A percentile compares a stretch with the other conserved stretches of the same genome.
Evolutionary conservation across 2,113 vertebrate species (phyloP).

Genomic region (Lota lota): DNA sequence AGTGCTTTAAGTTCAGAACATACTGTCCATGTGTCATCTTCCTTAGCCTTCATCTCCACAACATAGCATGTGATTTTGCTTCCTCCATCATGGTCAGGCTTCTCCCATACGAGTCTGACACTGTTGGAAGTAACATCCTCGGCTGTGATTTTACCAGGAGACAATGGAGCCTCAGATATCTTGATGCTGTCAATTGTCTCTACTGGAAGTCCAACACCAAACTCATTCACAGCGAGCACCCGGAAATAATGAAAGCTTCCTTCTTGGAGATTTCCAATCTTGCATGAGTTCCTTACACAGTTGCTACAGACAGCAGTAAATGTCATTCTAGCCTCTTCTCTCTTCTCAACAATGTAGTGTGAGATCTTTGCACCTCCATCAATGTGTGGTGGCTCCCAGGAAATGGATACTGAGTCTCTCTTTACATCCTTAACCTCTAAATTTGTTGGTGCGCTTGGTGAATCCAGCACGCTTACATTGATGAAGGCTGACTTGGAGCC

Average conservation of each 20-base stretch:
- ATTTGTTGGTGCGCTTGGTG: slow-evolving; percentile 88
- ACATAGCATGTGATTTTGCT: slow-evolving; percentile 93
- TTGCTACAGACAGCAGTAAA: slow-evolving; percentile 89
- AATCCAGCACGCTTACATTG: slow-evolving; percentile 92
- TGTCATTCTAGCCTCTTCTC: slow-evolving; percentile 90
- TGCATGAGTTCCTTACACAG: slow-evolving; percentile 89
- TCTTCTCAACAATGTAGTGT: slow-evolving; percentile 93
- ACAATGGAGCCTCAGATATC: slow-evolving; percentile 85
- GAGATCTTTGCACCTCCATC: slow-evolving; percentile 95
- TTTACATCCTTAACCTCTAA: slow-evolving; percentile 87
- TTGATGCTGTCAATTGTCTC: slow-evolving; percentile 83
- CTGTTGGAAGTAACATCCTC: slow-evolving; percentile 83
- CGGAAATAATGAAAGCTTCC: slow-evolving; percentile 93
- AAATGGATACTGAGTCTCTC: slow-evolving; percentile 85
- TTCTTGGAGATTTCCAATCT: slow-evolving; percentile 89
- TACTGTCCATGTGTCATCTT: slow-evolving; percentile 87
- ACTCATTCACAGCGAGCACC: slow-evolving; percentile 93
- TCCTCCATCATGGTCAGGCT: slow-evolving; percentile 93
- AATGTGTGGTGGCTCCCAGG: slow-evolving; percentile 93
- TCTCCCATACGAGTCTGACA: slow-evolving; percentile 92
- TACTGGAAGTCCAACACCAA: slow-evolving; percentile 85
- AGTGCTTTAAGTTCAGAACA: slow-evolving; percentile 86
- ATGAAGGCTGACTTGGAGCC: slow-evolving; percentile 94
- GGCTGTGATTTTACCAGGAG: slow-evolving; percentile 88
- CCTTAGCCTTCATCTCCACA: slow-evolving; percentile 92